A percentile compares a stretch with the other conserved stretches of the same genome.
Evolutionary conservation across 2,888 invertebrate species (phyloP).

Genomic region (Caenorhabditis sp.): DNA sequence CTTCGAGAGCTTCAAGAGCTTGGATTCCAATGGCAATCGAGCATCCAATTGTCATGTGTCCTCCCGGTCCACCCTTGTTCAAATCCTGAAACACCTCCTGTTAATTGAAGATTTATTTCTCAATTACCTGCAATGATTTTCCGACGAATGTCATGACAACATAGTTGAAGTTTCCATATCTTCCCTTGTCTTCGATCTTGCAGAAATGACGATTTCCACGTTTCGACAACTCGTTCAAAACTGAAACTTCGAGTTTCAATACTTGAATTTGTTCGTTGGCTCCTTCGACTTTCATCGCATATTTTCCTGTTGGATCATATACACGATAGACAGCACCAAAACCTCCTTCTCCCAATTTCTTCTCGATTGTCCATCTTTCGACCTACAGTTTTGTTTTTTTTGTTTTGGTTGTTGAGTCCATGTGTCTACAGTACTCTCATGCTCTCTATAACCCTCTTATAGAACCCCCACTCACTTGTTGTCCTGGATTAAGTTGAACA

Average conservation of each 20-base stretch:
- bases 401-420: conserved; percentile 2
- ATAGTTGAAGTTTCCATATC: conserved; percentile 62
- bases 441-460: conserved; percentile 1
- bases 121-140: conserved; percentile 55
- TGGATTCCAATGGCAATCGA: conserved; percentile 50
- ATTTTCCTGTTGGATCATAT: conserved; percentile 54
- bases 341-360: conserved; percentile 66
- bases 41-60: conserved; percentile 55
- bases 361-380: conserved; percentile 63
- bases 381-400: too few species aligned
- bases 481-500: conserved; percentile 56
- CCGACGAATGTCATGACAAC: conserved; percentile 67
- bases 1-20: conserved; percentile 53
- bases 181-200: conserved; percentile 65
- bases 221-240: conserved; percentile 59
- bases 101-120: not conserved
- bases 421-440: not conserved
- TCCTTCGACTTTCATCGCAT: conserved; percentile 62
- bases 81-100: conserved; percentile 25
- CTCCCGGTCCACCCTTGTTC: conserved; percentile 48
- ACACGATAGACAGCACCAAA: conserved; percentile 65
- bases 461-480: conserved; percentile 41
- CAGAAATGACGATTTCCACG: conserved; percentile 63
- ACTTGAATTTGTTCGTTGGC: conserved; percentile 57
- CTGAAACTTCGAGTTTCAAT: conserved; percentile 64